Evolutionary conservation across 2,797 vertebrate genomes (phyloP), one percentile per base, ranked within the genome.

Genomic region (Phataginus tetradactyla): DNA sequence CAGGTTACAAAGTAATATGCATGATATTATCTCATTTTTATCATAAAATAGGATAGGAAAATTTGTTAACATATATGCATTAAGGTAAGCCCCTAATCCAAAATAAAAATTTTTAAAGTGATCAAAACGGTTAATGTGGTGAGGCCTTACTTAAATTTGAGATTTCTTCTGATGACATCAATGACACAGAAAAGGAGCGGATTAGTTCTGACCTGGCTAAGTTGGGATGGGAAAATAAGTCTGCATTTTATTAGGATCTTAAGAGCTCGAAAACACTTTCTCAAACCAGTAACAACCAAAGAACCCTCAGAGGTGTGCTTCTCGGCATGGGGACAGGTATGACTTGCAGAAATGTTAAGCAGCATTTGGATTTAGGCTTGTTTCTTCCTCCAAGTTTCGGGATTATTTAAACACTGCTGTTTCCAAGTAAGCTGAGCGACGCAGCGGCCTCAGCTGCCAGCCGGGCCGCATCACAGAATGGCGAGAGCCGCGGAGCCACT

Each of bases 301-400:
- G 74, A 91, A 45, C 8, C 37, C 23, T 64, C 7, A 61, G 57
- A 83, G 84, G 42, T 37, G 3, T 49, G 72, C 27, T 74, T 64
- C 64, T 92, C 0, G 0, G 45, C 13, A 7, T 39, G 59, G 18
- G 15, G 49, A 53, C 2, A 75, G 17, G 20, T 25, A 86, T 83
- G 90, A 89, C 64, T 61, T 84, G 80, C 81, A 88, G 89, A 94
- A 94, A 92, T 39, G 25, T 74, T 90, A 69, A 75, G 39, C 1
- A 90, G 49, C 72, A 23, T 57, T 79, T 79, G 34, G 21, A 51
- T 49, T 63, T 55, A 87, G 63, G 69, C 14, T 92, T 59, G 39
- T 42, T 74, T 71, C 81, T 95, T 74, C 81, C 64, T 74, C 69
- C 42, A 53, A 66, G 45, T 71, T 69, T 90, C 8, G 12, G 53